Conservation (phyloP, 2,888 invertebrate genomes). For the Dexiosoma caninum region DNA sequence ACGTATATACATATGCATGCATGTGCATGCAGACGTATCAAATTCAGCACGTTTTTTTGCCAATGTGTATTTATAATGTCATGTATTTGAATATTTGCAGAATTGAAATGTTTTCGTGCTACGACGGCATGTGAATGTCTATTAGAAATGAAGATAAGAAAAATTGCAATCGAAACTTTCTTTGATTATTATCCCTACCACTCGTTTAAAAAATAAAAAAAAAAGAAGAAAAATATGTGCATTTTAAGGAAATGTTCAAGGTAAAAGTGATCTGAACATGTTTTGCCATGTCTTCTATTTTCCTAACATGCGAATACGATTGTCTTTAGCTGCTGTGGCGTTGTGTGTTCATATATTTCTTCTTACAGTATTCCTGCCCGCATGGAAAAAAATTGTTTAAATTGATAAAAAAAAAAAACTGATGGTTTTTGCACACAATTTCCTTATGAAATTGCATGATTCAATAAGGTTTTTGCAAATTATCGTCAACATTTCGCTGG, state of each 20-base stretch:
- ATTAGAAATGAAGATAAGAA: not conserved
- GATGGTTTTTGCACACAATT: slow-evolving; percentile 50
- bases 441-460: slow-evolving; percentile 49
- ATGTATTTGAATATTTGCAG: not conserved
- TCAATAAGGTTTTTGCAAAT: slow-evolving; percentile 42
- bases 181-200: slow-evolving; percentile 18
- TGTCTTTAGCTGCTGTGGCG: too few relatives aligned
- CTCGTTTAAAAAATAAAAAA: too few relatives aligned
- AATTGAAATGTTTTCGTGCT: too few relatives aligned
- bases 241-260: not conserved
- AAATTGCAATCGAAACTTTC: slow-evolving; percentile 26
- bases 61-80: not conserved
- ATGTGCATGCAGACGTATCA: too few relatives aligned
- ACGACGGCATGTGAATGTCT: not conserved
- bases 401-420: slow-evolving; percentile 46
- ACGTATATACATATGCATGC: too few relatives aligned
- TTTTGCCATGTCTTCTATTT: not conserved
- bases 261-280: slow-evolving; percentile 8
- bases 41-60: too few relatives aligned
- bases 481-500: slow-evolving; percentile 29
- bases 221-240: not conserved
- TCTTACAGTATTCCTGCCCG: not conserved
- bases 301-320: not conserved
- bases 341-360: not conserved
- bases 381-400: slow-evolving; percentile 31